Conservation (phyloP, 2,888 invertebrate genomes). For the Norana najaformis region DNA sequence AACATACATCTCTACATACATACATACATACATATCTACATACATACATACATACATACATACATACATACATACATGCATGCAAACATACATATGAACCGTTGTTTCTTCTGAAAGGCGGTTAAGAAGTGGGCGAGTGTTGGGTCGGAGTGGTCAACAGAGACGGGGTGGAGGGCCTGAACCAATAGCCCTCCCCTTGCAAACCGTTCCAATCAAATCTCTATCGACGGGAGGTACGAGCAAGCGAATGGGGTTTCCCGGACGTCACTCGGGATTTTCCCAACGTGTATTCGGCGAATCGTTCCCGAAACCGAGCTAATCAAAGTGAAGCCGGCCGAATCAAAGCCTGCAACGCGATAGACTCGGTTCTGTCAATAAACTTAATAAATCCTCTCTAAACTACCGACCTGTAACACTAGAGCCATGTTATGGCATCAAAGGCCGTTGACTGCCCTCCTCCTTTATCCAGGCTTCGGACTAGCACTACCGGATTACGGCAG, state of each 20-base stretch:
- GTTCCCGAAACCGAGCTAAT: background rate
- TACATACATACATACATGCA: background rate
- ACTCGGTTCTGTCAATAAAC: too few relatives aligned
- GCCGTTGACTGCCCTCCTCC: too few relatives aligned
- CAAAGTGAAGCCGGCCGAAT: background rate
- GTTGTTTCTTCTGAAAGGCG: too few relatives aligned
- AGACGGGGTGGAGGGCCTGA: background rate
- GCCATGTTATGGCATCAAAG: background rate
- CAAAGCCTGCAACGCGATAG: background rate
- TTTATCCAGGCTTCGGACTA: too few relatives aligned
- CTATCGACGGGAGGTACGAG: background rate
- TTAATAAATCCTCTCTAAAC: background rate
- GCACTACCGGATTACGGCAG: too few relatives aligned
- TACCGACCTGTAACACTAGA: background rate
- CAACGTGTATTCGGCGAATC: background rate
- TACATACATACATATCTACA: background rate
- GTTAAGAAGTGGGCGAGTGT: too few relatives aligned
- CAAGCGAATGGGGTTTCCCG: background rate
- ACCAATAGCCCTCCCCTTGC: background rate
- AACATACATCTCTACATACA: background rate
- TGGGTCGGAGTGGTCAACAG: too few relatives aligned
- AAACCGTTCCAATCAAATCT: background rate
- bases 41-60: background rate
- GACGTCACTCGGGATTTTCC: constrained; percentile 13
- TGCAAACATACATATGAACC: background rate